Conservation (phyloP, 2,888 invertebrate species). For the Lepidochrysops patricia region DNA sequence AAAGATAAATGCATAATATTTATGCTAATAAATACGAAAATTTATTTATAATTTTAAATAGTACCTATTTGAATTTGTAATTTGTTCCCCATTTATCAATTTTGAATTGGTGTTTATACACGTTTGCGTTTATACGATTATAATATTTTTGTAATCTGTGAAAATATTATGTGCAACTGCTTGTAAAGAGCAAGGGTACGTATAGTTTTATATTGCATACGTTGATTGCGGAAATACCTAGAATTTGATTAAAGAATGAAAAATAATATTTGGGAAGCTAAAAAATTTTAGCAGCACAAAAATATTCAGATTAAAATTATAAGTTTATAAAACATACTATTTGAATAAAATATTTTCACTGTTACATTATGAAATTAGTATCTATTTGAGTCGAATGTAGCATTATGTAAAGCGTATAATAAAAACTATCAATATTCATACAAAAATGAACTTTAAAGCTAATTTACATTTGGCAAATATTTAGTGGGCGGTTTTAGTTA, state of each 20-base stretch:
- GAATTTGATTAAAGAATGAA: not conserved
- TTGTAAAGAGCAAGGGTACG: not conserved
- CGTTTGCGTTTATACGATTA: too few species aligned
- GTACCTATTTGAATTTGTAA: not conserved
- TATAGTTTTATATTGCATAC: not conserved
- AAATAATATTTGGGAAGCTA: not conserved
- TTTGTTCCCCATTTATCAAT: not conserved
- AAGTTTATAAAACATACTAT: not conserved
- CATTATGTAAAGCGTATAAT: not conserved
- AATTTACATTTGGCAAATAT: constrained; percentile 8
- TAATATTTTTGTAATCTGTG: too few species aligned
- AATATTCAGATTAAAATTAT: not conserved
- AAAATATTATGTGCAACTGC: not conserved
- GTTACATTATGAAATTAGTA: too few species aligned
- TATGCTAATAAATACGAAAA: not conserved
- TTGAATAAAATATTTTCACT: not conserved
- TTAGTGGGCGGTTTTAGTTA: not conserved
- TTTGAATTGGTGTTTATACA: too few species aligned
- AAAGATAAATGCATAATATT: not conserved
- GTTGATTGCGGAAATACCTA: not conserved
- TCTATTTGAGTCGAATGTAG: not conserved
- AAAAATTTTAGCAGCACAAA: not conserved
- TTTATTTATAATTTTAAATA: not conserved
- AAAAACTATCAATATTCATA: not conserved
- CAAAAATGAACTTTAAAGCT: constrained; percentile 5